Evolutionary conservation across 2,797 vertebrate genomes (phyloP), one percentile per base, ranked within the genome.

Genomic region (Carapus acus): DNA sequence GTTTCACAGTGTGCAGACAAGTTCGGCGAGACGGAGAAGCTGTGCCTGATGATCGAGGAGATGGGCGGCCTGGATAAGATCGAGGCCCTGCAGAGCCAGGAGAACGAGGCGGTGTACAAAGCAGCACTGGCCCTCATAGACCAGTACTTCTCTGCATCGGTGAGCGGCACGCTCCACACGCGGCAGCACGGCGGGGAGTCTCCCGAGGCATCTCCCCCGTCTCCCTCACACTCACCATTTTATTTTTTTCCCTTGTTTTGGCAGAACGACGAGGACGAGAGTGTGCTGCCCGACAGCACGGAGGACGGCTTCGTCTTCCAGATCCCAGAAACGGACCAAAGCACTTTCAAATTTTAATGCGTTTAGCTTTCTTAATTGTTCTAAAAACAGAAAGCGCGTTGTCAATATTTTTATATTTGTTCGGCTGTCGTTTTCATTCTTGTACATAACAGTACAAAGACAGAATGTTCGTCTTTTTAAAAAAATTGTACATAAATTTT

Each of bases 31-130:
- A 84, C 71, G 8, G 91, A 92, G 22, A 94, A 92, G 69, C 83
- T 97, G 21, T 88, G 90, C 48, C 62, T 94, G 53, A 90, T 93
- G 88, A 89, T 96, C 36, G 93, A 97, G 64, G 93, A 95, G 76
- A 86, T 88, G 58, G 91, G 91, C 0, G 93, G 93, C 42, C 75
- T 97, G 56, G 93, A 95, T 50, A 91, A 84, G 80, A 93, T 97
- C 27, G 93, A 97, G 82, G 89, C 86, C 8, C 85, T 97, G 2
- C 94, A 96, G 80, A 86, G 82, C 0, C 92, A 96, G 62, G 90
- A 92, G 66, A 96, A 93, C 0, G 91, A 95, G 33, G 83, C 88
- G 16, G 87, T 96, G 2, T 94, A 93, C 70, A 95, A 90, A 64
- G 87, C 91, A 1, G 83, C 93, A 0, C 77, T 92, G 15, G 86